These are phyloP conservation scores for Pipa parva DNA, from an alignment of 2,113 vertebrate genomes.

Conservation along the genomic window DNA sequence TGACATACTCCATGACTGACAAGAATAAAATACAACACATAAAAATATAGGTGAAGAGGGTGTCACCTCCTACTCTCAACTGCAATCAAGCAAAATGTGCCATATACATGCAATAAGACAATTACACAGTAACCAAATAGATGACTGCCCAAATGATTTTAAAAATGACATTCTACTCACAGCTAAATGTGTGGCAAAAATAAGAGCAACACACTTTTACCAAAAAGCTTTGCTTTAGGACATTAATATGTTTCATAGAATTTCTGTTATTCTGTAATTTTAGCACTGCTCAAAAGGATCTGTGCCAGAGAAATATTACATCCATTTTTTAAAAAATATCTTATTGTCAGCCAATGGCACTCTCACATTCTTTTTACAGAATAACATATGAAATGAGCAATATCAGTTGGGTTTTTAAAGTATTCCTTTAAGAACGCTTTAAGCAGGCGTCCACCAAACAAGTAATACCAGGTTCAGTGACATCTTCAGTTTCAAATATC, in stretches of 20 bases:
- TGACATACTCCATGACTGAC: too few species aligned
- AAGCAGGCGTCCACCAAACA: constrained; percentile 56
- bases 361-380: constrained; percentile 99
- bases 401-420: constrained; percentile 77
- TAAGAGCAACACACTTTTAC: background rate
- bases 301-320: constrained; percentile 97
- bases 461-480: constrained; percentile 9
- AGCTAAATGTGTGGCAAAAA: constrained; percentile 2
- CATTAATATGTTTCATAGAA: constrained; percentile 90
- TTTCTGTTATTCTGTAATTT: constrained; percentile 86
- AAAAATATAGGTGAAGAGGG: too few species aligned
- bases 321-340: constrained; percentile 99
- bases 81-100: too few species aligned
- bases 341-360: constrained; percentile 98
- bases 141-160: too few species aligned
- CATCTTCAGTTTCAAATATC: constrained; percentile 1
- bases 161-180: background rate
- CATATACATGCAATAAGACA: too few species aligned
- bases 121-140: too few species aligned
- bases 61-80: too few species aligned
- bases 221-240: constrained; percentile 42
- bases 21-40: too few species aligned
- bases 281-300: constrained; percentile 92
- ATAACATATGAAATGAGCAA: constrained; percentile 88
- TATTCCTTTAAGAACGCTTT: too few species aligned